Evolutionary conservation across 53 echinoderm and acorn worm genomes (phyloP), one percentile per base, ranked within the genome.

Genomic region (Holothuria leucospilota): DNA sequence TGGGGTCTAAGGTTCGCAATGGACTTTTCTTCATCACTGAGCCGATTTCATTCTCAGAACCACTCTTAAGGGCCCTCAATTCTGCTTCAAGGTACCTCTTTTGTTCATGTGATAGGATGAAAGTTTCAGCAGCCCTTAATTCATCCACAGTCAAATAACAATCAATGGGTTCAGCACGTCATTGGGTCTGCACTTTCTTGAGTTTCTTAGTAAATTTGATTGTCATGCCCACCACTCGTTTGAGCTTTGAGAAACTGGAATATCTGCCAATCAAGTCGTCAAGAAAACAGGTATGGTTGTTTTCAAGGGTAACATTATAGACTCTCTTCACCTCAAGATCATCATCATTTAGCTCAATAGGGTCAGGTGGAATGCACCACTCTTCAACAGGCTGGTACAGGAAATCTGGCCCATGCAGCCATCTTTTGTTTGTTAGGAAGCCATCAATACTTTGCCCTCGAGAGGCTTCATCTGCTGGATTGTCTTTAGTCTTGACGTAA

Each of bases 71-170:
- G 67, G 65, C 5, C 26, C 26, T 39, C 66, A 65, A 29, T 20
- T 65, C 66, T 15, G 39, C 24, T 20, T 6, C 14, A 20, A 83
- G 64, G 38, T 63, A 66, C 18, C 5, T 66, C 20, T 26, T 10
- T 66, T 83, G 84, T 65, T 83, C 84, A 66, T 83, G 84, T 16
- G 66, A 12, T 2, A 83, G 20, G 24, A 83, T 83, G 1, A 83
- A 14, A 8, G 34, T 27, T 20, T 83, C 84, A n/a, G 84, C 65
- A 2, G 84, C 65, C 41, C 10, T 29, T 34, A 62, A 18, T 2
- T 66, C 23, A 63, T 20, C 4, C 25, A 58, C 21, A 62, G 38
- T 5, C n/a, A 25, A 63, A 25, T 5, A 25, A 6, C n/a, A 21
- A 11, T 5, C 26, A 23, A 23, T 6, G 5, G 12, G 63, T 26